Evolutionary conservation across 2,797 vertebrate species (phyloP), one percentile per base, ranked within the genome.

Genomic region (Lophius americanus): DNA sequence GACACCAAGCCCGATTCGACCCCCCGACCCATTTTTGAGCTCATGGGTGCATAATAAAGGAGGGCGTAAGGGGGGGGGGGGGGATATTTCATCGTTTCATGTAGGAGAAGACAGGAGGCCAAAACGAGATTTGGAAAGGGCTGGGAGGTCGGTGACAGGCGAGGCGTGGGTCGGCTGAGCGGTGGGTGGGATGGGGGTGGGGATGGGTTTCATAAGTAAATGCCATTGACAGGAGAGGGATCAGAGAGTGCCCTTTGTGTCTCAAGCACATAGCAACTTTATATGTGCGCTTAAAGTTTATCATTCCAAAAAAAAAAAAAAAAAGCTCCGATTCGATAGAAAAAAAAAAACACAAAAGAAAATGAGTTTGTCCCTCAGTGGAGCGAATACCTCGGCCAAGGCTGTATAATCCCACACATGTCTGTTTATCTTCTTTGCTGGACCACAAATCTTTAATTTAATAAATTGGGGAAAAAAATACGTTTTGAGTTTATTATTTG

Each of bases 181-280:
- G 84, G 84, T 81, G 84, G 73, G 74, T 91, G 88, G 76, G 52
- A 88, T 89, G 84, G 83, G 78, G 68, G 84, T 89, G 85, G 78
- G 86, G 60, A 79, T 88, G 89, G 79, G 83, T 83, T 91, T 94
- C 89, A 93, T 92, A 89, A 95, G 93, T 95, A 94, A 94, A 95
- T 94, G 93, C 90, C 90, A 92, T 86, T 92, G 93, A 94, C 93
- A 88, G 83, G 87, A 92, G 83, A 89, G 89, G 89, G 92, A 92
- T 92, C 87, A 88, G 89, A 92, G 72, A 88, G 88, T 89, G 86
- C 87, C 83, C 73, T 64, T 73, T 78, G 65, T 91, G 77, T 85
- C 72, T 87, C 75, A 92, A 90, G 90, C 91, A 92, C 75, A 82
- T 89, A 87, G 90, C 85, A 89, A 79, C 79, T 86, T 23, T 23